A percentile compares a stretch with the other conserved stretches of the same genome.
These are phyloP conservation scores for Metopolophium dirhodum DNA, from an alignment of 1,140 invertebrate genomes.

Conservation along the genomic window DNA sequence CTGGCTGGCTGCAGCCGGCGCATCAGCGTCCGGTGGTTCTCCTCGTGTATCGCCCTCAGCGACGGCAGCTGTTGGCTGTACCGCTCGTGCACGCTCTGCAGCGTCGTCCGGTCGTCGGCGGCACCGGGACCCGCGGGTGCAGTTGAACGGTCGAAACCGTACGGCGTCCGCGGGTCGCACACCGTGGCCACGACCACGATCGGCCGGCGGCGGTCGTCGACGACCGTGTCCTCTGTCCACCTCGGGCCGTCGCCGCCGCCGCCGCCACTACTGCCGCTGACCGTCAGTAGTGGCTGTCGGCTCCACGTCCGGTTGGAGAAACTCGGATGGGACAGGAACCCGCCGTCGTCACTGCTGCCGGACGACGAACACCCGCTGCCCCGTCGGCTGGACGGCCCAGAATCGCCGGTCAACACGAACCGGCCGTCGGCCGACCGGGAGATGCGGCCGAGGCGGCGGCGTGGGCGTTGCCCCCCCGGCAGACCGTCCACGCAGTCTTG, in stretches of 20 bases:
- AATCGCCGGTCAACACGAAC: slow-evolving; percentile 70
- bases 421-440: slow-evolving; percentile 76
- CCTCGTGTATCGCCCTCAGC: slow-evolving; percentile 76
- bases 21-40: slow-evolving; percentile 63
- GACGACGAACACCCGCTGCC: slow-evolving; percentile 75
- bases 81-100: slow-evolving; percentile 70
- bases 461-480: not conserved
- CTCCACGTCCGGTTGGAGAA: slow-evolving; percentile 58
- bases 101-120: slow-evolving; percentile 76
- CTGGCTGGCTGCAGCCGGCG: slow-evolving; percentile 23
- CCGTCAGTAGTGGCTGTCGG: slow-evolving; percentile 26
- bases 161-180: slow-evolving; percentile 64
- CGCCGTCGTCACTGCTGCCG: slow-evolving; percentile 78
- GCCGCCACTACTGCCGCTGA: slow-evolving; percentile 67
- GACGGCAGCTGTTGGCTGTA: slow-evolving; percentile 79
- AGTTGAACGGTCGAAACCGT: slow-evolving; percentile 69
- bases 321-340: slow-evolving; percentile 69
- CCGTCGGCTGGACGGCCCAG: slow-evolving; percentile 69
- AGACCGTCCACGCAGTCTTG: slow-evolving; percentile 60
- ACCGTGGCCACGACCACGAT: slow-evolving; percentile 61
- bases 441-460: slow-evolving; percentile 68
- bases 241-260: slow-evolving; percentile 71
- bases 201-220: slow-evolving; percentile 65
- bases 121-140: slow-evolving; percentile 74
- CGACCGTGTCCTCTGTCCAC: slow-evolving; percentile 67